Base-by-base conservation (phyloP, 2,888 invertebrate genomes). In the Drosophila tanythrix region DNA sequence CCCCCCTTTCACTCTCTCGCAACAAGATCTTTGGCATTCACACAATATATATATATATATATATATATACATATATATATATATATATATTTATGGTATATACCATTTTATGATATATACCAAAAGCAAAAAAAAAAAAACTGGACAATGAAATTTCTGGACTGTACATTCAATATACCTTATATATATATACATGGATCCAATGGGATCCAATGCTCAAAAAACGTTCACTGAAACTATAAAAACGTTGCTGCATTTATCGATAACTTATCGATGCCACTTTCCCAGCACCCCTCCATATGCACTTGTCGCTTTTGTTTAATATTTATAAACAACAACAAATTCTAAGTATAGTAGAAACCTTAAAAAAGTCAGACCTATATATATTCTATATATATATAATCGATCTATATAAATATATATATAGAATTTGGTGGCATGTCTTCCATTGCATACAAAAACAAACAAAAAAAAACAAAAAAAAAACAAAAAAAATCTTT, bases 241-340 rank as follows among this genome's bases (percentile, higher is more conserved):
- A 15, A 31, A 21, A 43, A 31, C 5, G 29, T 31, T 36, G 55
- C 52, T 60, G 59, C 59, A 72, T 70, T 73, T 65, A 73, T 73
- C 65, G 70, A 65, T 73, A 27, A 46, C 1, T 27, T 52, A 46
- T 71, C 69, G 69, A 71, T 69, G 56, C 13, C 29, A 21, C 38
- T 7, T 11, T n/a, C 27, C 52, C 2, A 31, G 4, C 27, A 29
- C 38, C 52, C 11, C 25, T 3, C 40, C 38, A 27, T 29, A 36
- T 46, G 73, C 69, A 76, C 61, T 73, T 63, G 74, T 83, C 73
- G 76, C 77, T 81, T 87, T 85, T 81, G 79, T 81, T 84, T 81
- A 81, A 82, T 83, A 88, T 83, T 79, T 84, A 82, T 79, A 83
- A 60, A 74, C 68, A 76, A 74, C 61, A 21, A 21, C 15, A 74